These are phyloP conservation scores for Morpho helenor DNA, from an alignment of 2,888 invertebrate species.

Conservation along the genomic window DNA sequence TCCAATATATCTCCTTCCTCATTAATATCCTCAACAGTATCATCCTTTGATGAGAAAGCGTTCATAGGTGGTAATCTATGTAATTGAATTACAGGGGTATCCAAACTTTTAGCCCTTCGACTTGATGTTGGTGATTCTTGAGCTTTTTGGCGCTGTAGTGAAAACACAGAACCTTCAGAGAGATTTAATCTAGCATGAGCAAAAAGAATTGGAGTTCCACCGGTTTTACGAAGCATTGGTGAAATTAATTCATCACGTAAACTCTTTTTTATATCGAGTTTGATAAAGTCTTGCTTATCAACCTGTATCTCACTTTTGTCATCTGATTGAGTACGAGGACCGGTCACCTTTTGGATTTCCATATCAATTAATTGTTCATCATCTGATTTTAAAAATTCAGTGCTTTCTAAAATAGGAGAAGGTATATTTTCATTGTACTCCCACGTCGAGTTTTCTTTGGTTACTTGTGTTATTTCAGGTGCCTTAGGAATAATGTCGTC, in stretches of 20 bases:
- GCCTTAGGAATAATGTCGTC: constrained; percentile 83
- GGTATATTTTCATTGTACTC: constrained; percentile 83
- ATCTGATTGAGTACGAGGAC: constrained; percentile 50
- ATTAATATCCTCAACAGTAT: constrained; percentile 88
- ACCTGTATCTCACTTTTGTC: constrained; percentile 51
- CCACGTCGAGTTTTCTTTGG: constrained; percentile 78
- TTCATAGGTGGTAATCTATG: constrained; percentile 89
- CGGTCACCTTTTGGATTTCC: constrained; percentile 78
- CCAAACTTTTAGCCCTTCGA: constrained; percentile 89
- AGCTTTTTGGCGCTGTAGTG: constrained; percentile 87
- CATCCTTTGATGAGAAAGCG: constrained; percentile 93
- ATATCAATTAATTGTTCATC: constrained; percentile 78
- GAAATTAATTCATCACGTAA: constrained; percentile 85
- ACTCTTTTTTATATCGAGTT: constrained; percentile 66
- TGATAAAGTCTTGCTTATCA: constrained; percentile 47
- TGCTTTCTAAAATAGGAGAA: constrained; percentile 81
- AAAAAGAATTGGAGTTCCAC: constrained; percentile 88
- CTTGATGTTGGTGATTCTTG: constrained; percentile 86
- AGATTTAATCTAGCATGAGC: constrained; percentile 89
- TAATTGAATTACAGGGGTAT: constrained; percentile 89
- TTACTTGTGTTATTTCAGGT: constrained; percentile 68
- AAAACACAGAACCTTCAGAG: constrained; percentile 90
- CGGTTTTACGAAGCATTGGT: constrained; percentile 84
- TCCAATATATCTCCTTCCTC: constrained; percentile 82
- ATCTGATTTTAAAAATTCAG: constrained; percentile 79